Percentiles rank a stretch among this genome's conserved stretches.
These are phyloP conservation scores for Channa maculata DNA, from an alignment of 2,113 vertebrate species.

Conservation along the genomic window DNA sequence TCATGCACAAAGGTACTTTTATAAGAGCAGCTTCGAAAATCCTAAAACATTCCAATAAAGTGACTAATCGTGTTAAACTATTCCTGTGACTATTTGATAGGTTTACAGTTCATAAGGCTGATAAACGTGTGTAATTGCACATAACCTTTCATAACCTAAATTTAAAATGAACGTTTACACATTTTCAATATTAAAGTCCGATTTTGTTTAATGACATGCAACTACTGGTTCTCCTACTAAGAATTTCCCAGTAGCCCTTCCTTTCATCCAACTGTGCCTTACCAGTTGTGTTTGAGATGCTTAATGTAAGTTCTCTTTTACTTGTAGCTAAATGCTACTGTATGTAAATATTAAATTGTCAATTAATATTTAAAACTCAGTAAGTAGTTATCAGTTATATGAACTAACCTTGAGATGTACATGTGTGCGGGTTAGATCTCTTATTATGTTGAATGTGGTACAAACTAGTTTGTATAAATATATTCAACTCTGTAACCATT, in stretches of 20 bases:
- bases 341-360: conserved; percentile 30
- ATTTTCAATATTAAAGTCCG: too few species aligned
- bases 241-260: not conserved
- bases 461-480: conserved; percentile 27
- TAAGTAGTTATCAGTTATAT: too few species aligned
- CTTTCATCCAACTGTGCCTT: not conserved
- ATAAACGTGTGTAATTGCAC: too few species aligned
- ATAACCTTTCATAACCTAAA: not conserved
- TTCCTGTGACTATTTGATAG: too few species aligned
- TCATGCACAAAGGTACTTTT: too few species aligned
- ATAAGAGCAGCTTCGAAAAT: too few species aligned
- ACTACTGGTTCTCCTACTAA: not conserved
- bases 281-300: not conserved
- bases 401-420: not conserved
- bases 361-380: conserved; percentile 59
- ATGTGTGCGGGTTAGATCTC: conserved; percentile 2
- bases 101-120: too few species aligned
- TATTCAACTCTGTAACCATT: conserved; percentile 15
- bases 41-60: too few species aligned
- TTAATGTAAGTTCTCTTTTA: conserved; percentile 48
- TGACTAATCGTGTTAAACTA: too few species aligned
- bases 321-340: conserved; percentile 7
- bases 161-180: too few species aligned
- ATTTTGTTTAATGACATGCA: not conserved
- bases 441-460: not conserved